phyloP scores from a whole-genome alignment of 2,113 vertebrate genomes.

The Osmerus eperlanus region DNA sequence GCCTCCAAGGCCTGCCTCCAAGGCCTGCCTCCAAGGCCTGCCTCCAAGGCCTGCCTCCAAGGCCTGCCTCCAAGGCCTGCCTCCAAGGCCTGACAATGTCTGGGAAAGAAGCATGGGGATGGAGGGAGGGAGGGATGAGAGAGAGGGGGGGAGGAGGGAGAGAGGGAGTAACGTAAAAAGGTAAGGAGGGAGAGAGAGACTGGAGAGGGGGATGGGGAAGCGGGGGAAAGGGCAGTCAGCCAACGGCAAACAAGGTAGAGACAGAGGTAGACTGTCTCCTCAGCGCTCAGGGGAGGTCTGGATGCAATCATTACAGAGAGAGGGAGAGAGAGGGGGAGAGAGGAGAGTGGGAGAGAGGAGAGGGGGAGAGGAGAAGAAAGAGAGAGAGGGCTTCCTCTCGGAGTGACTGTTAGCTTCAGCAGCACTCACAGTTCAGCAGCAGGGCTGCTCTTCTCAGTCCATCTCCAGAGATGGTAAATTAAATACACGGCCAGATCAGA shows the following conservation, averaged over 20 bases:
- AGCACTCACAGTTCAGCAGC: slow-evolving; percentile 49
- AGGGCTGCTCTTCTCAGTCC: slow-evolving; percentile 16
- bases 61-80: too few species aligned
- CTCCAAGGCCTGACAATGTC: slow-evolving; percentile 6
- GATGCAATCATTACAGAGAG: slow-evolving; percentile 2
- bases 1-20: too few species aligned
- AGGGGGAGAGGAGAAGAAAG: slow-evolving; percentile 7
- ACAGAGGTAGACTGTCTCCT: not conserved
- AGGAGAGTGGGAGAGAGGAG: not conserved
- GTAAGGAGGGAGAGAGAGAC: not conserved
- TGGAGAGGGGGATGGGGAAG: not conserved
- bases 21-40: too few species aligned
- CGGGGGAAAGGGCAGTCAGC: not conserved
- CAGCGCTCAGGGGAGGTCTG: too few species aligned
- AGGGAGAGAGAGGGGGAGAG: not conserved
- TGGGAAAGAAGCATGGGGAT: not conserved
- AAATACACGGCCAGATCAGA: slow-evolving; percentile 60
- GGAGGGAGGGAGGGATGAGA: too few species aligned
- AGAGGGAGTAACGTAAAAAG: not conserved
- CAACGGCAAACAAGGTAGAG: not conserved
- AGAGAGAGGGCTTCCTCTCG: slow-evolving; percentile 15
- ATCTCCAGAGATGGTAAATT: slow-evolving; percentile 58
- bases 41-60: too few species aligned
- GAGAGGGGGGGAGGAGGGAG: slow-evolving; percentile 2
- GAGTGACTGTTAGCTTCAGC: slow-evolving; percentile 33